Conservation (phyloP, 2,797 vertebrate species). For the Smutsia gigantea region DNA sequence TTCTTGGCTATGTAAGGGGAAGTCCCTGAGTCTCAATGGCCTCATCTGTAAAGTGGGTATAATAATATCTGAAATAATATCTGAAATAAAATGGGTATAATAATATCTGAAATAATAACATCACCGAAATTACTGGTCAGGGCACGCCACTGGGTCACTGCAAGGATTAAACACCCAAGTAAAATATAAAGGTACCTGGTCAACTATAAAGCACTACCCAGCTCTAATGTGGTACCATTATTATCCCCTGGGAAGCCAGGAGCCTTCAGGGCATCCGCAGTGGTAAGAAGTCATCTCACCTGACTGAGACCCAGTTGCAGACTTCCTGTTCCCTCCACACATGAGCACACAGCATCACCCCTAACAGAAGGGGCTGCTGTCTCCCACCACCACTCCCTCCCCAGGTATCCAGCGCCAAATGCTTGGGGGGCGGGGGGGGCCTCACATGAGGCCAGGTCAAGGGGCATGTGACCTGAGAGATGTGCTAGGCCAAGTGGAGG, state of each 20-base stretch:
- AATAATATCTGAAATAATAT: neutral
- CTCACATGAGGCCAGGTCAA: neutral
- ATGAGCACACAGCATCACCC: neutral
- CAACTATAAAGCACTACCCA: neutral
- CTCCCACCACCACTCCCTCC: neutral
- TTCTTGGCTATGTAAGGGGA: neutral
- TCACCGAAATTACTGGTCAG: too few species aligned
- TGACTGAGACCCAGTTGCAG: neutral
- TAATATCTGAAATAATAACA: too few species aligned
- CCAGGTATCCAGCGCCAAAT: neutral
- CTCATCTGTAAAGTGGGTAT: neutral
- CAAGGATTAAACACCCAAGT: too few species aligned
- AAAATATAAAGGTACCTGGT: neutral
- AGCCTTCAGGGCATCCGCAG: accelerated
- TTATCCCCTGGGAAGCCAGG: neutral
- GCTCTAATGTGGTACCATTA: accelerated
- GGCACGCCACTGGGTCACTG: too few species aligned
- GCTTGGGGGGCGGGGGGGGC: accelerated
- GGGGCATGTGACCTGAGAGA: neutral
- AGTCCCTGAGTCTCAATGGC: neutral
- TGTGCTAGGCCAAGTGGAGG: accelerated
- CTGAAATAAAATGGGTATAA: too few species aligned
- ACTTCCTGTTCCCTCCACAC: neutral
- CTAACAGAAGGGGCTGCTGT: neutral
- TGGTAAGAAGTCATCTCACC: neutral